Conservation (phyloP, 2,888 invertebrate genomes). For the Mycalesis mineus region DNA sequence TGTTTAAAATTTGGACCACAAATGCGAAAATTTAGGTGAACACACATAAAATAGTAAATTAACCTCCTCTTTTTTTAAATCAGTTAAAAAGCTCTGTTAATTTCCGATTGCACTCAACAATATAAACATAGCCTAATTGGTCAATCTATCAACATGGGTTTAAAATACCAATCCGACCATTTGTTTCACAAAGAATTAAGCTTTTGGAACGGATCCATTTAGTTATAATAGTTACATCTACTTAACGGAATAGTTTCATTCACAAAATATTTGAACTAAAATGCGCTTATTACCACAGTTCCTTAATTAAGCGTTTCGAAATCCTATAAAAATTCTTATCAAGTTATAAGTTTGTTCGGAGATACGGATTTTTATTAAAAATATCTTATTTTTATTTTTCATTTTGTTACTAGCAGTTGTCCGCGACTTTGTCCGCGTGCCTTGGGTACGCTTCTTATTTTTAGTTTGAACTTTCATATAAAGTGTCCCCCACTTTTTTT, state of each 20-base stretch:
- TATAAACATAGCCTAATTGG: not conserved
- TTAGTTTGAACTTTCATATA: too few species aligned
- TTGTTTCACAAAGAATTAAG: not conserved
- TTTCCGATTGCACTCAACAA: not conserved
- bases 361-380: too few species aligned
- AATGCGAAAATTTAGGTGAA: too few species aligned
- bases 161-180: not conserved
- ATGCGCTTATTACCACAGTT: constrained; percentile 1
- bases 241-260: not conserved
- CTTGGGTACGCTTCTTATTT: too few species aligned
- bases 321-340: not conserved
- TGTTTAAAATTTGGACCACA: too few species aligned
- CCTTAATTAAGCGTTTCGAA: not conserved
- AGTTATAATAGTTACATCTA: not conserved
- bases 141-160: not conserved
- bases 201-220: not conserved
- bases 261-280: constrained; percentile 10
- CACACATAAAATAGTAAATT: too few species aligned
- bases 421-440: too few species aligned
- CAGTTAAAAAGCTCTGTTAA: too few species aligned
- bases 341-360: not conserved
- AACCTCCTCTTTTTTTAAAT: too few species aligned
- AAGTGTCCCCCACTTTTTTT: too few species aligned
- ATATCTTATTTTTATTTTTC: too few species aligned
- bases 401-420: too few species aligned